phyloP scores from a whole-genome alignment of 2,888 invertebrate species.

The Epinotia demarniana region DNA sequence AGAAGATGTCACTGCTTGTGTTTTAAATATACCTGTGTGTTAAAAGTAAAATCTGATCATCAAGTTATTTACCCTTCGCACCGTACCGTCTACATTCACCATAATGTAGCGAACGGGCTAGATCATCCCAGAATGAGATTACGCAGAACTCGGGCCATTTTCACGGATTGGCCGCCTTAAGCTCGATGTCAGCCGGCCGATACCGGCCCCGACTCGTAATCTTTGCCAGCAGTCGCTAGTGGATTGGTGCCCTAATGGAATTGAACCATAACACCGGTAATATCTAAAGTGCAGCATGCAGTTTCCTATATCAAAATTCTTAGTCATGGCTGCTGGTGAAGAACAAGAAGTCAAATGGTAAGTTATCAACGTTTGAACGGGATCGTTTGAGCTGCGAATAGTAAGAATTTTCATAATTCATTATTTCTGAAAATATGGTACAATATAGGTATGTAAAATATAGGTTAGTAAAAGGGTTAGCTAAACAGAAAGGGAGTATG shows the following conservation, averaged over 20 bases:
- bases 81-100: background rate
- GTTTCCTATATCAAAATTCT: background rate
- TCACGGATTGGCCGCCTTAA: slow-evolving; percentile 40
- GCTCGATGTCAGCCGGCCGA: slow-evolving; percentile 21
- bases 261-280: background rate
- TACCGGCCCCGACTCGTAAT: slow-evolving; percentile 18
- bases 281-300: background rate
- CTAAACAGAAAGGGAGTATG: too few species aligned
- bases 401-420: too few species aligned
- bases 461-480: too few species aligned
- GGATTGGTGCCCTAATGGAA: slow-evolving; percentile 5
- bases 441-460: too few species aligned
- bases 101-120: background rate
- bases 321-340: background rate
- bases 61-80: too few species aligned
- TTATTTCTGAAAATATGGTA: too few species aligned
- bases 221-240: slow-evolving; percentile 6
- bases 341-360: too few species aligned
- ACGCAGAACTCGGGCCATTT: slow-evolving; percentile 39
- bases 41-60: too few species aligned
- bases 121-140: slow-evolving; percentile 26
- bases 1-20: too few species aligned
- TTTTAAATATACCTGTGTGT: too few species aligned
- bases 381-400: too few species aligned
- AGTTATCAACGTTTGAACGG: too few species aligned